These are phyloP conservation scores for Spilosoma lubricipeda DNA, from an alignment of 2,888 invertebrate genomes.

Conservation along the genomic window DNA sequence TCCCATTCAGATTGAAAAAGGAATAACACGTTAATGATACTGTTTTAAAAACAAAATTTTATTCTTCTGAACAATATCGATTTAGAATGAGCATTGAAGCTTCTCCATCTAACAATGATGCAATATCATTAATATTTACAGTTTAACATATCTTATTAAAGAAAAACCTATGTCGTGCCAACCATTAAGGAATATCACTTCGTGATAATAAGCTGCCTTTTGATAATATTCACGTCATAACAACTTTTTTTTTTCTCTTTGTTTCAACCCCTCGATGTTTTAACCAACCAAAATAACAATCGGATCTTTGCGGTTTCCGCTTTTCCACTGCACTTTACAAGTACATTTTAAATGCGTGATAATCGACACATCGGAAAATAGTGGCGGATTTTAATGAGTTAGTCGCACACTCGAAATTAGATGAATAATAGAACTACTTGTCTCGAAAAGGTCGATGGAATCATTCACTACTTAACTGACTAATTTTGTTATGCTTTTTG, in stretches of 20 bases:
- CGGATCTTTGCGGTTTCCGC: constrained; percentile 71
- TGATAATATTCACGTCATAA: neutral
- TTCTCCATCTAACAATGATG: neutral
- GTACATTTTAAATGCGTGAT: constrained; percentile 73
- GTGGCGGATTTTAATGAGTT: constrained; percentile 71
- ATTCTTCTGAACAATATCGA: neutral
- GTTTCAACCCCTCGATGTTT: constrained; percentile 12
- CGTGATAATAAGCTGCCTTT: neutral
- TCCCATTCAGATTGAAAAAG: neutral
- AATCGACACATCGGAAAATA: constrained; percentile 75
- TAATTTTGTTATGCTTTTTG: constrained; percentile 46
- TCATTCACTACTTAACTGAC: constrained; percentile 56
- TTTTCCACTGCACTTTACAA: constrained; percentile 71
- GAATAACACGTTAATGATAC: neutral
- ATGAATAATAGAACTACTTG: constrained; percentile 73
- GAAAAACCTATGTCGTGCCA: neutral
- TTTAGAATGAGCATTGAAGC: neutral
- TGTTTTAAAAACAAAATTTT: neutral
- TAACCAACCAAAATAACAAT: constrained; percentile 51
- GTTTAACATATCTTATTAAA: neutral
- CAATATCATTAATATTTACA: neutral
- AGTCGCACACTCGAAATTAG: constrained; percentile 67
- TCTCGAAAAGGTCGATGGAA: constrained; percentile 56
- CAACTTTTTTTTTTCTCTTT: neutral
- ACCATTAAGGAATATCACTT: neutral